Percentiles rank a stretch among this genome's conserved stretches.
Conservation (phyloP, 2,888 invertebrate genomes). For the Hemistola chrysoprasaria region DNA sequence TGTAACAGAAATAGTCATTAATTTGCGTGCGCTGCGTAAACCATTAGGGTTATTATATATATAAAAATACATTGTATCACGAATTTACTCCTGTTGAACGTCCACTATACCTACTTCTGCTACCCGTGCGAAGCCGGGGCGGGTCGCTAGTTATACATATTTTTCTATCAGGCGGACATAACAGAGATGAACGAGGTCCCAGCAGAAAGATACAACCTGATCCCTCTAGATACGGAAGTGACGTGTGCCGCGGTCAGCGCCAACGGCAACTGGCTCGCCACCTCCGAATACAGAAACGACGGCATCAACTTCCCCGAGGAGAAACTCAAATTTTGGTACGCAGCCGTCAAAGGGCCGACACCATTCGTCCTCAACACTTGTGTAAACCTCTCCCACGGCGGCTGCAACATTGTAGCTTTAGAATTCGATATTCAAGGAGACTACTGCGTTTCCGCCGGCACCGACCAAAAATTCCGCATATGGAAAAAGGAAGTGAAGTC, state of each 20-base stretch:
- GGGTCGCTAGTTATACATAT: too few relatives aligned
- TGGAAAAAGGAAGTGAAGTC: conserved; percentile 56
- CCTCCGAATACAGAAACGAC: conserved; percentile 72
- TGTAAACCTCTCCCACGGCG: conserved; percentile 70
- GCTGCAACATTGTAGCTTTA: conserved; percentile 63
- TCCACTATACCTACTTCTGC: too few relatives aligned
- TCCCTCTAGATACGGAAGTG: conserved; percentile 71
- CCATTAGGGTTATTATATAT: too few relatives aligned
- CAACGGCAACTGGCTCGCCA: conserved; percentile 65
- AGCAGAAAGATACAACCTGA: conserved; percentile 61
- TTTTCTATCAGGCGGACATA: conserved; percentile 65
- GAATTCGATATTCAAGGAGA: conserved; percentile 59
- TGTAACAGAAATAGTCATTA: too few relatives aligned
- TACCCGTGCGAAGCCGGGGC: too few relatives aligned
- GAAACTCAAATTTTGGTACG: conserved; percentile 67
- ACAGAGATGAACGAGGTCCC: conserved; percentile 68
- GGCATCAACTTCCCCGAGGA: conserved; percentile 69
- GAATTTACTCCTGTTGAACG: too few relatives aligned
- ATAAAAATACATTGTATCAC: too few relatives aligned
- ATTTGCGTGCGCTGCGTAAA: too few relatives aligned
- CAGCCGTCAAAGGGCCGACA: conserved; percentile 17
- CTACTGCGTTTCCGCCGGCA: conserved; percentile 71
- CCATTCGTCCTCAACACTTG: conserved; percentile 67
- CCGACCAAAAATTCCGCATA: conserved; percentile 68
- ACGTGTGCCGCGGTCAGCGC: conserved; percentile 66